Percentiles rank a stretch among this genome's conserved stretches.
These are phyloP conservation scores for Gymnobelideus leadbeateri DNA, from an alignment of 2,113 vertebrate genomes.

Conservation along the genomic window DNA sequence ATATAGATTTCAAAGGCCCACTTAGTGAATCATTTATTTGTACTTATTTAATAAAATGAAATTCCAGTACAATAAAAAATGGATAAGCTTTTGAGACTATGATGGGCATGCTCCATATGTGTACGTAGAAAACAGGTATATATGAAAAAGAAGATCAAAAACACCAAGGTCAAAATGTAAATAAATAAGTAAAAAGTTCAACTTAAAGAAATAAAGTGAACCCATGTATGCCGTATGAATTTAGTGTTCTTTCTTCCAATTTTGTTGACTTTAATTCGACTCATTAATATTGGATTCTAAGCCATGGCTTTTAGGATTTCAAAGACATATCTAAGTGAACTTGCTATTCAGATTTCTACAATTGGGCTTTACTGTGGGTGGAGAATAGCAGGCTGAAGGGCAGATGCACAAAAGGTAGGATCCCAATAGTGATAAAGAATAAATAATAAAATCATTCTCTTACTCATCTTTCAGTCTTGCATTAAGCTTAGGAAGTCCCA, in stretches of 20 bases:
- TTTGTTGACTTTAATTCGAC: neutral
- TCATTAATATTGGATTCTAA: neutral
- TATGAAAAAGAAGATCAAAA: neutral
- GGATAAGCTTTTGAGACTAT: neutral
- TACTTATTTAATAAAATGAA: neutral
- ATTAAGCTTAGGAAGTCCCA: slow-evolving; percentile 98
- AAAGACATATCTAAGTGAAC: neutral
- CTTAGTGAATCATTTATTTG: neutral
- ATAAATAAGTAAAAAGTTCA: slow-evolving; percentile 46
- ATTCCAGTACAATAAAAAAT: neutral
- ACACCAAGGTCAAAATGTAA: slow-evolving; percentile 34
- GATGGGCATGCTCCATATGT: neutral
- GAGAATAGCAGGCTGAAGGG: neutral
- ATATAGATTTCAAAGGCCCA: neutral
- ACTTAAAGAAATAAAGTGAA: slow-evolving; percentile 4
- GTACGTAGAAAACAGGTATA: neutral
- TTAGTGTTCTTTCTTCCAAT: neutral
- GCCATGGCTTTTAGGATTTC: neutral
- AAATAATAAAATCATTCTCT: slow-evolving; percentile 69
- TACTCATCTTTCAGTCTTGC: slow-evolving; percentile 96
- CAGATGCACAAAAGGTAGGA: neutral
- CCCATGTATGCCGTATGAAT: slow-evolving; percentile 6
- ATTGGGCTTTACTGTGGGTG: neutral
- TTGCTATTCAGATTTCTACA: slow-evolving; percentile 2
- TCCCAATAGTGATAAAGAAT: neutral